Percentiles rank a stretch among this genome's conserved stretches.
phyloP scores from a whole-genome alignment of 2,888 invertebrate genomes.

The Nephrotoma appendiculata region DNA sequence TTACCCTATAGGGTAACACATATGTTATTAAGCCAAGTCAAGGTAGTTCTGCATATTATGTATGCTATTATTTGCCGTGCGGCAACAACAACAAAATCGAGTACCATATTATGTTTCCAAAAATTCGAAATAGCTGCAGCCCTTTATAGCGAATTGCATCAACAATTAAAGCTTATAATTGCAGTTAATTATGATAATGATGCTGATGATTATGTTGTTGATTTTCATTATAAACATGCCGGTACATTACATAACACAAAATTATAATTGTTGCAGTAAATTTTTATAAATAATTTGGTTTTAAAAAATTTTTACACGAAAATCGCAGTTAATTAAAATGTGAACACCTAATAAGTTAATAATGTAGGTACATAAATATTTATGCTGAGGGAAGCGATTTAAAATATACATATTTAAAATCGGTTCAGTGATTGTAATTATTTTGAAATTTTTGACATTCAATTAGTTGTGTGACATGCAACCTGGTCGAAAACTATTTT shows the following conservation, averaged over 20 bases:
- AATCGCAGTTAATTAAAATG: background rate
- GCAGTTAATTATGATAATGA: background rate
- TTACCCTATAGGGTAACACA: too few species aligned
- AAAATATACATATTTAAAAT: background rate
- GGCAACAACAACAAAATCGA: too few species aligned
- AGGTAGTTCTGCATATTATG: too few species aligned
- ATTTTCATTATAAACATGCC: background rate
- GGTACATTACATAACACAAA: background rate
- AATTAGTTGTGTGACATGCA: too few species aligned
- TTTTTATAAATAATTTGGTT: background rate
- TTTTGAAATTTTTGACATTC: too few species aligned
- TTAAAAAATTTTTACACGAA: background rate
- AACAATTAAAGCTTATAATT: background rate
- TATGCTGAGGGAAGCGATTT: background rate
- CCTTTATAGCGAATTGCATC: too few species aligned
- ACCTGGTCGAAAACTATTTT: too few species aligned
- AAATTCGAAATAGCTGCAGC: too few species aligned
- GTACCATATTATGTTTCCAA: too few species aligned
- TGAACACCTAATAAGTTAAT: background rate
- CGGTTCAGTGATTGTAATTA: background rate
- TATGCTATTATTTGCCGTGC: too few species aligned
- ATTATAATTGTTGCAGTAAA: background rate
- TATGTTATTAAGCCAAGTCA: too few species aligned
- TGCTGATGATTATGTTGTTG: background rate
- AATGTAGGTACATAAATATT: background rate